phyloP scores from a whole-genome alignment of 2,888 invertebrate genomes.

The Lepetodrilus schrolli region DNA sequence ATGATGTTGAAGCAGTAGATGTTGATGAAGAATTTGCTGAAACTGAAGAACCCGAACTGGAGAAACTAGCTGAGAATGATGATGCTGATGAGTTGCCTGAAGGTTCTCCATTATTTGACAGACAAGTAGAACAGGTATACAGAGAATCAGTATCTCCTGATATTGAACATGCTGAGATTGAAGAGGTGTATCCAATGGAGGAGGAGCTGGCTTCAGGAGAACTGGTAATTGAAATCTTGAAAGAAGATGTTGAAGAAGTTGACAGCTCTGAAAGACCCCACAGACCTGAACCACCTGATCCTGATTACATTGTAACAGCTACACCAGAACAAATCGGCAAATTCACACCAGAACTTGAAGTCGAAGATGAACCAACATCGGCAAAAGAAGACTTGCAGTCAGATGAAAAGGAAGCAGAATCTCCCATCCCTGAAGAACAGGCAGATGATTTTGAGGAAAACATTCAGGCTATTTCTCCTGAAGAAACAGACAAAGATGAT shows the following conservation, averaged over 20 bases:
- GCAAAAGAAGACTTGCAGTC: conserved; percentile 24
- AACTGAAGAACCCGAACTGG: conserved; percentile 24
- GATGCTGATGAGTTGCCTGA: conserved; percentile 19
- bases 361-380: conserved; percentile 21
- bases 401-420: conserved; percentile 32
- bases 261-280: conserved; percentile 7
- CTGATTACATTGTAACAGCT: not conserved
- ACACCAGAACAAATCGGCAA: conserved; percentile 27
- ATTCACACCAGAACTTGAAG: conserved; percentile 21
- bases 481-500: not conserved
- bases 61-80: conserved; percentile 1
- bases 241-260: not conserved
- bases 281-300: conserved; percentile 18
- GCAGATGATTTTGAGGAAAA: not conserved
- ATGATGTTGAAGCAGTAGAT: conserved; percentile 29
- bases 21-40: conserved; percentile 24
- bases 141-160: conserved; percentile 15
- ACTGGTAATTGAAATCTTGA: not conserved
- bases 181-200: not conserved
- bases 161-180: not conserved
- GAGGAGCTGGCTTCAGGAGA: not conserved
- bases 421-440: not conserved
- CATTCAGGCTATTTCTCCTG: no score
- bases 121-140: conserved; percentile 6
- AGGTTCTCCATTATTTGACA: not conserved